A percentile compares a stretch with the other conserved stretches of the same genome.
Evolutionary conservation across 2,797 vertebrate species (phyloP).

Genomic region (Cercopithecus petaurista): DNA sequence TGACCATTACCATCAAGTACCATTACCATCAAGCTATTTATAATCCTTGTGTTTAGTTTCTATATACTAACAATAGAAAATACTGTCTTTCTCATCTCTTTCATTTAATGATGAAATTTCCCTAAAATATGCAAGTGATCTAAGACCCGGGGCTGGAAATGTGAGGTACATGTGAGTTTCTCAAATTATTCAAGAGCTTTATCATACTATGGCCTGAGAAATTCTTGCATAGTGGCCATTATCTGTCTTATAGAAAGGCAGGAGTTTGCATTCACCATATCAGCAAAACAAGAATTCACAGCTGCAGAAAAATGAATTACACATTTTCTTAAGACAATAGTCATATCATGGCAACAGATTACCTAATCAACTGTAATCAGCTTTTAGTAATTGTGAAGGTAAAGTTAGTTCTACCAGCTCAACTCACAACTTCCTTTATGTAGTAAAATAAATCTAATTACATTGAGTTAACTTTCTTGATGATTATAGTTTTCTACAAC

Average conservation of each 20-base stretch:
- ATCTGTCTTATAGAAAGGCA: background rate
- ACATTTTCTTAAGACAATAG: constrained; percentile 77
- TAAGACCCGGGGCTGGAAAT: background rate
- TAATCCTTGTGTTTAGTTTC: constrained; percentile 25
- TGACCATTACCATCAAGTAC: constrained; percentile 6
- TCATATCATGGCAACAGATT: constrained; percentile 77
- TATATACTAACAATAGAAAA: constrained; percentile 34
- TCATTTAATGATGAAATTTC: constrained; percentile 48
- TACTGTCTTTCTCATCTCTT: constrained; percentile 29
- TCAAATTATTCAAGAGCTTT: background rate
- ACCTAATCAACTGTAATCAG: constrained; percentile 81
- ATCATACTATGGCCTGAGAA: background rate
- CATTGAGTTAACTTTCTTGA: constrained; percentile 59
- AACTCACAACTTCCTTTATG: constrained; percentile 83
- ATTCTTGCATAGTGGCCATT: background rate
- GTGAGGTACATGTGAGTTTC: background rate
- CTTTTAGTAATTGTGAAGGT: constrained; percentile 82
- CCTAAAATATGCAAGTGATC: background rate
- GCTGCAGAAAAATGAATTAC: constrained; percentile 71
- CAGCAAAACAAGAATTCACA: constrained; percentile 57
- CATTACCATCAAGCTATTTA: background rate
- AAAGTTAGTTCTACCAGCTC: constrained; percentile 83
- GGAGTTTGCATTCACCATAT: background rate
- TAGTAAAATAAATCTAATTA: constrained; percentile 83
- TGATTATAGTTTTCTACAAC: constrained; percentile 78